Evolutionary conservation across 2,797 vertebrate genomes (phyloP).

Genomic region (Avahi laniger): DNA sequence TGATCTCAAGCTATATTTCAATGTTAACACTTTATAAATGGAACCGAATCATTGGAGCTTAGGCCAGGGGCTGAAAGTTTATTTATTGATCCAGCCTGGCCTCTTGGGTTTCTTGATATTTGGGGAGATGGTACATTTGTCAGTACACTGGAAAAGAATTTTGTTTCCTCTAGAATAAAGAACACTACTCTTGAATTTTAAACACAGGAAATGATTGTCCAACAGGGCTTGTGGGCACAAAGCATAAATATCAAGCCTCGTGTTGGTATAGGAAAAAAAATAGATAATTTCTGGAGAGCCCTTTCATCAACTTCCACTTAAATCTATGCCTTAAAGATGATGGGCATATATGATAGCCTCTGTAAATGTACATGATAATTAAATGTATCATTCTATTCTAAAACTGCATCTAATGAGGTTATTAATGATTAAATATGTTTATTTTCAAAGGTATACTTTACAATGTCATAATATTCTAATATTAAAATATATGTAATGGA

Average conservation of each 20-base stretch:
- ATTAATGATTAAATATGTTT: conserved; percentile 74
- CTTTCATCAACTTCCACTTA: conserved; percentile 12
- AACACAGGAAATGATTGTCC: conserved; percentile 71
- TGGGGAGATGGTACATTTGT: conserved; percentile 86
- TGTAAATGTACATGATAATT: conserved; percentile 93
- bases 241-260: conserved; percentile 27
- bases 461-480: conserved; percentile 54
- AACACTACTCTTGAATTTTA: conserved; percentile 83
- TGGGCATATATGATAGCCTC: conserved; percentile 83
- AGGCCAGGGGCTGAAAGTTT: conserved; percentile 86
- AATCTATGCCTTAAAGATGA: conserved; percentile 76
- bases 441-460: conserved; percentile 69
- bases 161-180: conserved; percentile 81
- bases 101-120: conserved; percentile 86
- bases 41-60: conserved; percentile 74
- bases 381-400: conserved; percentile 69
- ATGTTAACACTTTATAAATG: conserved; percentile 78
- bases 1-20: conserved; percentile 77
- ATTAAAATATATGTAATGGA: conserved; percentile 59
- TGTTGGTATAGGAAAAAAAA: not conserved
- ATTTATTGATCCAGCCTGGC: conserved; percentile 90
- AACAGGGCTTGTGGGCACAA: conserved; percentile 72
- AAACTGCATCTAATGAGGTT: conserved; percentile 64
- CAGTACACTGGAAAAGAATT: conserved; percentile 86
- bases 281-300: conserved; percentile 17